phyloP scores from a whole-genome alignment of 2,888 invertebrate species.

The Bugula neritina region DNA sequence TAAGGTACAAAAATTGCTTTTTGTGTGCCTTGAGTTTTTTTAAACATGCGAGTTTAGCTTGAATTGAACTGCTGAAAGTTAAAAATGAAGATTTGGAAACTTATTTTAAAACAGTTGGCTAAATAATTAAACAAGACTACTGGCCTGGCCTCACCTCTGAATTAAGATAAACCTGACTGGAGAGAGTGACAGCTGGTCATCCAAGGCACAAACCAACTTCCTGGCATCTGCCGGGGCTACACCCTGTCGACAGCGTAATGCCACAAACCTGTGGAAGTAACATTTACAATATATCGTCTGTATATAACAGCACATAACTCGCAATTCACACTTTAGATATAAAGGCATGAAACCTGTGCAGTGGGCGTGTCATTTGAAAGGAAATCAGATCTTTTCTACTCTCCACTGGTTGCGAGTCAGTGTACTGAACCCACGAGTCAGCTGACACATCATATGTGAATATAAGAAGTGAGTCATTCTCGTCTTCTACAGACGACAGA shows the following conservation, averaged over 20 bases:
- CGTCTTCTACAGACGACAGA: slow-evolving; percentile 40
- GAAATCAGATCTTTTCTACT: slow-evolving; percentile 43
- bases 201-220: slow-evolving; percentile 37
- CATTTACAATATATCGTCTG: no score
- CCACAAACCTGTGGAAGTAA: slow-evolving; percentile 41
- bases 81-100: no score
- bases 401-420: slow-evolving; percentile 36
- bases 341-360: no score
- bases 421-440: slow-evolving; percentile 36
- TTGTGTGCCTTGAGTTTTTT: no score
- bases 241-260: slow-evolving; percentile 40
- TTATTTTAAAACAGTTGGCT: no score
- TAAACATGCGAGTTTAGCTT: no score
- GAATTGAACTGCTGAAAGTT: no score
- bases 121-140: no score
- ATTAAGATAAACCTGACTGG: slow-evolving; percentile 40
- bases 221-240: slow-evolving; percentile 35
- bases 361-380: slow-evolving; percentile 37
- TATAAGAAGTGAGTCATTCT: slow-evolving; percentile 41
- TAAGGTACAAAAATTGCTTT: no score
- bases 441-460: slow-evolving; percentile 32
- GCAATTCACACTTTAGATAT: no score
- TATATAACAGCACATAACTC: no score
- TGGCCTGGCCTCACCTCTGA: slow-evolving; percentile 46
- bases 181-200: slow-evolving; percentile 36